phyloP scores from a whole-genome alignment of 1,140 invertebrate species.

The Brachionus paranguensis region DNA sequence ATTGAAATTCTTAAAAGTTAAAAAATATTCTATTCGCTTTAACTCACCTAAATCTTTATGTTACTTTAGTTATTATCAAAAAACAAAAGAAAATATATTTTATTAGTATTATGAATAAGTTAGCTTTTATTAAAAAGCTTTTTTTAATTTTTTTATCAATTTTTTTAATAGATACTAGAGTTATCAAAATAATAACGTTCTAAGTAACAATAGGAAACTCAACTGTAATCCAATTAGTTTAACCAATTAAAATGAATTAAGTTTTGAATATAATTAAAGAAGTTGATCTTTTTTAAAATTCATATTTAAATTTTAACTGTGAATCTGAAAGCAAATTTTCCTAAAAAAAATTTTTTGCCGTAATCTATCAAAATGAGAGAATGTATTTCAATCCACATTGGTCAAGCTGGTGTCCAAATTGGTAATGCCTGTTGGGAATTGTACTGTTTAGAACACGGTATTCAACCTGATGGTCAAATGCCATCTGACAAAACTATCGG shows the following conservation, averaged over 20 bases:
- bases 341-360: no score
- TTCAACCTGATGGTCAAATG: constrained; percentile 73
- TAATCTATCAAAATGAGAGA: constrained; percentile 57
- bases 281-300: neutral
- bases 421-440: constrained; percentile 77
- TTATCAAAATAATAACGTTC: neutral
- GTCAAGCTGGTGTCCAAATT: constrained; percentile 81
- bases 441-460: constrained; percentile 81
- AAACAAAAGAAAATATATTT: no score
- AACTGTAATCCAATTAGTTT: neutral
- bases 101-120: neutral
- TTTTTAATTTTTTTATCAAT: neutral
- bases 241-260: neutral
- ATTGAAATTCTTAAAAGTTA: no score
- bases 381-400: constrained; percentile 78
- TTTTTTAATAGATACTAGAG: neutral
- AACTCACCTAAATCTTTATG: no score
- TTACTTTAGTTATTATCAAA: no score
- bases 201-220: neutral
- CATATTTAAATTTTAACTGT: neutral
- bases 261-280: neutral
- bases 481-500: constrained; percentile 50
- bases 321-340: neutral
- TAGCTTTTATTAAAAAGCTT: neutral
- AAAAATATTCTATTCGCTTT: no score